Evolutionary conservation across 2,797 vertebrate genomes (phyloP).

Genomic region (Phoxinus dragarum): DNA sequence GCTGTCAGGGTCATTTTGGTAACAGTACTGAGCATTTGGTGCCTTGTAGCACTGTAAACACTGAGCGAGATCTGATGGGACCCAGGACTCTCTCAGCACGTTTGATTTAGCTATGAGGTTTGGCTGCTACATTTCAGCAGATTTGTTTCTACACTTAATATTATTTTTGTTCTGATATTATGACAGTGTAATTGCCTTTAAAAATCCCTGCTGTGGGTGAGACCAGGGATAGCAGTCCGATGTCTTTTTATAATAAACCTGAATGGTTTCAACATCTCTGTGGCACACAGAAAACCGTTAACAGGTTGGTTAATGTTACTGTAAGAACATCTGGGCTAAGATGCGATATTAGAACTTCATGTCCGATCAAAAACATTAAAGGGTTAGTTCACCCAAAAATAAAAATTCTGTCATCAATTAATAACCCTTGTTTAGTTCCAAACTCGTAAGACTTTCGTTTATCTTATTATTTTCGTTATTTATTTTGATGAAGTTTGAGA

Average conservation of each 20-base stretch:
- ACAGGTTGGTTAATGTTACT: neutral
- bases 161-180: constrained; percentile 38
- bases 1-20: constrained; percentile 32
- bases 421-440: neutral
- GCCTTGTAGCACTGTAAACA: constrained; percentile 25
- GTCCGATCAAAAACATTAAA: neutral
- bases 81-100: constrained; percentile 41
- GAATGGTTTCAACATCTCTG: constrained; percentile 18
- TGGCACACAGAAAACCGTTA: constrained; percentile 19
- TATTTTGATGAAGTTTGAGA: neutral
- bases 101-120: constrained; percentile 44
- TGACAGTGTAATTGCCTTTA: constrained; percentile 30
- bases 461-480: no score
- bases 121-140: constrained; percentile 30
- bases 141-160: constrained; percentile 32
- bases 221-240: constrained; percentile 4
- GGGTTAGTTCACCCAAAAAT: neutral
- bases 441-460: neutral
- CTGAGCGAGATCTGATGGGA: constrained; percentile 23
- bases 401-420: neutral
- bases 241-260: constrained; percentile 27
- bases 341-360: neutral
- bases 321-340: neutral
- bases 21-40: constrained; percentile 20
- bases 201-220: constrained; percentile 17